Evolutionary conservation across 2,113 vertebrate species (phyloP).

Genomic region (Dipodomys stephensi): DNA sequence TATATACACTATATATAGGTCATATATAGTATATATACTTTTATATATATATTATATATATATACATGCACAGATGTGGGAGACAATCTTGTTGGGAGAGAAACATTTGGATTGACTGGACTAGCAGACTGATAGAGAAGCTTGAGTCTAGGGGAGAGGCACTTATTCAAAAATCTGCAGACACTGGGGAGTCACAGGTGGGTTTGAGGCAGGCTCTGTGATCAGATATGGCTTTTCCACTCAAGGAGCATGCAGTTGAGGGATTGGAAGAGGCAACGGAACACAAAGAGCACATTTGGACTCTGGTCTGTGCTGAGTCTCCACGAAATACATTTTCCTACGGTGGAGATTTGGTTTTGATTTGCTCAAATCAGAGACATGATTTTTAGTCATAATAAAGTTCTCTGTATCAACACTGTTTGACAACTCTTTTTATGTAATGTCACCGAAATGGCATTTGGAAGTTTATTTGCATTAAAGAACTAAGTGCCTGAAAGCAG

Average conservation of each 20-base stretch:
- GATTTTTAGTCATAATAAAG: not conserved
- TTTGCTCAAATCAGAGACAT: not conserved
- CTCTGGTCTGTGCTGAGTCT: not conserved
- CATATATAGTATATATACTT: no score
- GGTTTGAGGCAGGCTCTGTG: not conserved
- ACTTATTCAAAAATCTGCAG: not conserved
- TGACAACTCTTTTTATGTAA: constrained; percentile 26
- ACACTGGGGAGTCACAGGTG: not conserved
- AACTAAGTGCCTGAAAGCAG: constrained; percentile 7
- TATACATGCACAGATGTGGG: not conserved
- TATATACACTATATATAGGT: no score
- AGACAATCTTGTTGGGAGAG: not conserved
- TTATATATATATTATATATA: no score
- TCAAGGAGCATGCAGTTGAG: not conserved
- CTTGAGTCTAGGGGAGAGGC: not conserved
- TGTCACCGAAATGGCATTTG: constrained; percentile 29
- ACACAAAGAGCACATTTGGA: not conserved
- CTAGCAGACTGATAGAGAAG: not conserved
- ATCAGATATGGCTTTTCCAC: not conserved
- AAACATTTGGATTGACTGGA: not conserved
- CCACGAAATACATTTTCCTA: not conserved
- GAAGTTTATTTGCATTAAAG: constrained; percentile 39
- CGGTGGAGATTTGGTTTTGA: constrained; percentile 6
- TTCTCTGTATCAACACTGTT: not conserved
- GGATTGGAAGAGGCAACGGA: not conserved